Evolutionary conservation across 2,797 vertebrate genomes (phyloP), one percentile per base, ranked within the genome.

Genomic region (Iguana delicatissima): DNA sequence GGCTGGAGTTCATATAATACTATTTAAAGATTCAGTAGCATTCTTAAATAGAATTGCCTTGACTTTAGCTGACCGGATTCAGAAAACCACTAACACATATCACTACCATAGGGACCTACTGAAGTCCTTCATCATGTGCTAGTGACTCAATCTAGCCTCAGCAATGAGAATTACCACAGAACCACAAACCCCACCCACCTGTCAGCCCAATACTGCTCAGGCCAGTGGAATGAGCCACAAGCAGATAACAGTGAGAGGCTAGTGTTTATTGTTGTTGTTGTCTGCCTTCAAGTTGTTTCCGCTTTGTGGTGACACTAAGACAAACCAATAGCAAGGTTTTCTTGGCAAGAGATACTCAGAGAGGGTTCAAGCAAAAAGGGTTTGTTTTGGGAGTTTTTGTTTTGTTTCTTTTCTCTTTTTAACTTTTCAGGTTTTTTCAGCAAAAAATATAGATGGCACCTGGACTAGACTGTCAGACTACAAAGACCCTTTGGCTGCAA

Each of bases 181-280:
- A 64, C 69, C 88, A 89, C 88, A 87, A 91, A 46, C n/a, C 38
- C n/a, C 80, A 77, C 35, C 72, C 50, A 59, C 35, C 3, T 57
- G 2, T 67, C 24, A 42, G 57, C 57, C 73, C n/a, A 82, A 38
- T n/a, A 83, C 14, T 86, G 42, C 69, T 82, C n/a, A 38, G 55
- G 46, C n/a, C 80, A 87, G 29, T 24, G 12, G 46, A 67, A n/a
- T 26, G 46, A 87, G 50, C 74, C 72, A 79, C 59, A 83, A 62
- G 38, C 76, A 20, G 42, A 64, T 73, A 38, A 52, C 8, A 22
- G 46, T 14, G 2, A 67, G 18, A 10, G 38, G 32, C 9, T 77
- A 77, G 18, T 24, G 3, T 72, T 18, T 26, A 69, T 12, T 69
- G 67, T 69, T 32, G 26, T 10, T 29, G 29, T 69, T 12, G 67